Percentiles rank a stretch among this genome's conserved stretches.
phyloP scores from a whole-genome alignment of 2,888 invertebrate genomes.

The Athalia cordata region DNA sequence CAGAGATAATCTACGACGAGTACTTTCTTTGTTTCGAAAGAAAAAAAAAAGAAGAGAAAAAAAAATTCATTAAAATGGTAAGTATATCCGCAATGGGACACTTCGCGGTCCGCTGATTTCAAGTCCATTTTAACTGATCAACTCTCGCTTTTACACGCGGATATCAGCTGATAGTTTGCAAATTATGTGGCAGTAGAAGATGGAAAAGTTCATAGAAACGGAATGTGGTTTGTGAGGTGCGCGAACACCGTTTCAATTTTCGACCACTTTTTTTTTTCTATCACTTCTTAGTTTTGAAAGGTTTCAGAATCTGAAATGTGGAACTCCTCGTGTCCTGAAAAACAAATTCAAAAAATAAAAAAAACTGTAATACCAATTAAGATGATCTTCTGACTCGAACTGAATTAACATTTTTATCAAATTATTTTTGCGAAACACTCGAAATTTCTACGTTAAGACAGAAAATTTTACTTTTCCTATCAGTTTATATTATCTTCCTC shows the following conservation, averaged over 20 bases:
- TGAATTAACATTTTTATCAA: neutral
- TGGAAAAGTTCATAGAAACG: slow-evolving; percentile 12
- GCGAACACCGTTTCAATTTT: no score
- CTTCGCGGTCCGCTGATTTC: slow-evolving; percentile 10
- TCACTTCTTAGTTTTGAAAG: no score
- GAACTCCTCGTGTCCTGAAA: neutral
- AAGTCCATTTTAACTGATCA: neutral
- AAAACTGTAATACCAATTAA: neutral
- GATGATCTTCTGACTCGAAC: neutral
- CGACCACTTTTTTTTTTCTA: no score
- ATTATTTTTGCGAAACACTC: neutral
- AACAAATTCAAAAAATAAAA: neutral
- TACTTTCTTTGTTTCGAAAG: neutral
- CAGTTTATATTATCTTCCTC: no score
- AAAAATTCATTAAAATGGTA: slow-evolving; percentile 22
- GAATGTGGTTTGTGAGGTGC: slow-evolving; percentile 12
- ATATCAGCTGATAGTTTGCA: neutral
- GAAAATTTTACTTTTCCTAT: no score
- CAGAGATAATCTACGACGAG: slow-evolving; percentile 23
- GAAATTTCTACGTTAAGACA: neutral
- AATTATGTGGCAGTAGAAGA: neutral
- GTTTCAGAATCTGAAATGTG: neutral
- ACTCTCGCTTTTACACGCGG: slow-evolving; percentile 4
- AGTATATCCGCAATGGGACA: slow-evolving; percentile 11
- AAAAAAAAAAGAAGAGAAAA: neutral